Percentiles rank a stretch among this genome's conserved stretches.
Conservation (phyloP, 2,888 invertebrate species). For the Dolomedes plantarius region DNA sequence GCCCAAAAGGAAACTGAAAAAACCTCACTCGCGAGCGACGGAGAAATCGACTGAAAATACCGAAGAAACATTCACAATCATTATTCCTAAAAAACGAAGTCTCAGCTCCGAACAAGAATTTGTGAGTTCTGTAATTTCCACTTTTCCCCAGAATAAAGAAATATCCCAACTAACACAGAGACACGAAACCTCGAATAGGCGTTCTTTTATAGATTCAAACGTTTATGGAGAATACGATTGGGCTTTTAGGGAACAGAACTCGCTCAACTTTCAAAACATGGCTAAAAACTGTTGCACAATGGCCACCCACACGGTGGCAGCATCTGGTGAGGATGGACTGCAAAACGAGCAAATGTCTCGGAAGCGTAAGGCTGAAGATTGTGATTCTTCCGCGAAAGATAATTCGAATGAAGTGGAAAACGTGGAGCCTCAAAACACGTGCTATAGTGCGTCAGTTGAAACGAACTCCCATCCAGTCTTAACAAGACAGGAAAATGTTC, state of each 20-base stretch:
- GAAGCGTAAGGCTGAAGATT: conserved; percentile 25
- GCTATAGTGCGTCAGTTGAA: too few relatives aligned
- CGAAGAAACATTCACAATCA: conserved; percentile 42
- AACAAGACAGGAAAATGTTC: not conserved
- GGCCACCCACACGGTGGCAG: too few relatives aligned
- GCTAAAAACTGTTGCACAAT: too few relatives aligned
- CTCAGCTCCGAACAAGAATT: conserved; percentile 55
- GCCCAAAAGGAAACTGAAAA: conserved; percentile 45
- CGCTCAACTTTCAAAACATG: too few relatives aligned
- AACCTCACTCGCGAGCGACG: not conserved
- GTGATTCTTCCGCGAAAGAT: not conserved
- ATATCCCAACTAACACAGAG: too few relatives aligned
- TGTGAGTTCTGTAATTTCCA: not conserved
- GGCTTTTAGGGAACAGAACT: too few relatives aligned
- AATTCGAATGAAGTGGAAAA: not conserved
- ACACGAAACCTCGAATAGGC: too few relatives aligned
- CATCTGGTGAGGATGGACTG: too few relatives aligned
- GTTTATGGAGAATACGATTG: too few relatives aligned
- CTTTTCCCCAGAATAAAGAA: too few relatives aligned
- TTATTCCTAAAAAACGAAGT: conserved; percentile 56
- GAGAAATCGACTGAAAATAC: not conserved
- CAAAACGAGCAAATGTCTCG: conserved; percentile 3
- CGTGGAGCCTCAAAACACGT: not conserved
- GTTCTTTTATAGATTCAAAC: too few relatives aligned
- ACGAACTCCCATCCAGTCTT: too few relatives aligned